Base-by-base conservation (phyloP, 2,888 invertebrate species). In the Eutolmus rufibarbis region DNA sequence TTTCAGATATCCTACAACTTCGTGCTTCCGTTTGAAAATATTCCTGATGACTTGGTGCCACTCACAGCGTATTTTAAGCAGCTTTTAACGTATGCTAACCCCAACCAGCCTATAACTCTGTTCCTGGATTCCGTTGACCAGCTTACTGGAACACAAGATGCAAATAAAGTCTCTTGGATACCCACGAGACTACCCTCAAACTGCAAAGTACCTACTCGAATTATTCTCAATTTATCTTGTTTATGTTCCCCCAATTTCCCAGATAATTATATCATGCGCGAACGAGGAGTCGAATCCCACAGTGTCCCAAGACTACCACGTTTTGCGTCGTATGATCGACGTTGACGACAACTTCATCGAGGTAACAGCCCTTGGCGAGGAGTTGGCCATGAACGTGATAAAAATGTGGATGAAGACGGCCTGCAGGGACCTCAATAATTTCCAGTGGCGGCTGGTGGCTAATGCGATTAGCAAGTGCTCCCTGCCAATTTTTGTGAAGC, bases 51-150 rank as follows among this genome's bases (percentile, higher is more conserved):
- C 92, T 93, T 99, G 90, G 98, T 99, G 40, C 98, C 98, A 1
- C 93, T 99, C 56, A 98, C 98, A 7, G 98, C 98, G 0, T 97
- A 98, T 93, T 98, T 99, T 93, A 99, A 99, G 93, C 97, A 98
- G 90, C 94, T 99, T 77, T 93, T 99, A 88, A 96, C 97, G 8
- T 94, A 96, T 92, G 98, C 98, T 0, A 96, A 95, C 0, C 92
- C 94, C 88, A 96, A 97, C 90, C 97, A 97, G 90, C 98, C 99
- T 0, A 93, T 99, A 76, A 94, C 98, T 0, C 94, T 99, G 74
- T 98, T 98, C 92, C 93, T 99, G 90, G 99, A 99, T 92, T 98
- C 98, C 0, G 97, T 99, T 1, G 99, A 99, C 93, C 98, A 99
- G 92, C 94, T 99, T 81, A 98, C 98, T 7, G 98, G 97, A 0